Base-by-base conservation (phyloP, 92 coral and sea anemone genomes). In the Porites lobata region DNA sequence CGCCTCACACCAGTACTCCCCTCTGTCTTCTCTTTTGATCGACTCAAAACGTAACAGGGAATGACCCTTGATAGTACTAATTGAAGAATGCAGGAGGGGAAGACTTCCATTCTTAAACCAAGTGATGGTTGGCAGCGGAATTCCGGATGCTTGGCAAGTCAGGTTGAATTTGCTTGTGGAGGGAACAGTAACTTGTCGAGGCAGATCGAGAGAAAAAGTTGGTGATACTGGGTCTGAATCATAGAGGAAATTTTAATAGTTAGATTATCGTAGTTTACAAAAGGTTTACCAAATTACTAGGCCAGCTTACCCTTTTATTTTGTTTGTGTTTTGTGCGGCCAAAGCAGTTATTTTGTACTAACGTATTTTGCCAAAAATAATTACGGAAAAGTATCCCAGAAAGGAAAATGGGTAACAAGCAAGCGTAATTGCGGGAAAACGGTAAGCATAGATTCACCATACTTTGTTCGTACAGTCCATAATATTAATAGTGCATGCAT, bases 1-100 rank as follows among this genome's bases (percentile, higher is more conserved):
- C 59, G 92, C 94, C 47, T 72, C 92, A 64, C 94, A 92, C 72
- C 79, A 84, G 61, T 92, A 92, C 17, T 5, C 18, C 20, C 90
- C 94, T 29, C 75, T 83, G 61, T 84, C 88, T 1, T 62, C 38
- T 14, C 6, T 50, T 13, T 19, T 14, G n/a, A 86, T 80, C 15
- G 90, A 52, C 14, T 84, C 71, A 18, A 92, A 70, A 62, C 24
- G 21, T 53, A 92, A 21, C 21, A 82, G 74, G 7, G 82, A 84
- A 20, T 29, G 69, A 63, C 65, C 73, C 21, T 76, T 66, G 6
- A 65, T 9, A 9, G 64, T 75, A 4, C 1, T 62, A 3, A 84
- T 52, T 8, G 64, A 63, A 1, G 88, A 22, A 24, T 56, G 65
- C 19, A 19, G 2, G 14, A 84, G 0, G 59, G 13, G 73, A 0